A percentile compares a stretch with the other conserved stretches of the same genome.
Conservation (phyloP, 2,113 vertebrate species). For the Tamias sibiricus region DNA sequence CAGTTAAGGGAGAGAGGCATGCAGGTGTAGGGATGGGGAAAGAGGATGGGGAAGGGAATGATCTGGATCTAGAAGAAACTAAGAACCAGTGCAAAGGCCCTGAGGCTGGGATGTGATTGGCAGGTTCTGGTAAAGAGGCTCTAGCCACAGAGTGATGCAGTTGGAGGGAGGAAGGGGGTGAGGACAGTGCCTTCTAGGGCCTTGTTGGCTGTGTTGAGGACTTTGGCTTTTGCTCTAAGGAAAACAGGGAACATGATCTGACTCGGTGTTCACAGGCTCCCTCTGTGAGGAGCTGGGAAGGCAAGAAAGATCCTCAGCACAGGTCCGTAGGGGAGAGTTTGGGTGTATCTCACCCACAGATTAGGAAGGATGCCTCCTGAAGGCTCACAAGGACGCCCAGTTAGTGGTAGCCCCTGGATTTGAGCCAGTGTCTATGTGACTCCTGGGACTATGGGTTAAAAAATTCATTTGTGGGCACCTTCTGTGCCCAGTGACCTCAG, state of each 20-base stretch:
- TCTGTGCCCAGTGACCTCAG: neutral
- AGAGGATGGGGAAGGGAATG: too few species aligned
- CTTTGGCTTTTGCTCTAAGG: neutral
- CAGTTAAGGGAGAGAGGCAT: neutral
- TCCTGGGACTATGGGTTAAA: neutral
- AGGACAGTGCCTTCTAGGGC: neutral
- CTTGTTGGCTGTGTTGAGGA: neutral
- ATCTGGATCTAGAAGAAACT: neutral
- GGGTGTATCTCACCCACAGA: neutral
- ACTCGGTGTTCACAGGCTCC: neutral
- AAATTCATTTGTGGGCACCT: neutral
- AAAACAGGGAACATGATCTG: neutral
- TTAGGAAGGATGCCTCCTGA: neutral
- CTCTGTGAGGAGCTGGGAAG: neutral
- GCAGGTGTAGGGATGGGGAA: neutral
- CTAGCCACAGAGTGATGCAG: neutral
- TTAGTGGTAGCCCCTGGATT: neutral
- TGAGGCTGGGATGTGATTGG: neutral
- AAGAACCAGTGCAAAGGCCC: neutral
- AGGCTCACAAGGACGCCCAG: neutral
- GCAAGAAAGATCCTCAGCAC: neutral
- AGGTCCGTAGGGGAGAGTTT: too few species aligned
- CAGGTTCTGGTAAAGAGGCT: neutral
- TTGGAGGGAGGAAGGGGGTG: neutral
- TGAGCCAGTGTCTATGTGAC: neutral